Evolutionary conservation across 1,140 invertebrate species (phyloP), one percentile per base, ranked within the genome.

Genomic region (Nasonia giraulti): DNA sequence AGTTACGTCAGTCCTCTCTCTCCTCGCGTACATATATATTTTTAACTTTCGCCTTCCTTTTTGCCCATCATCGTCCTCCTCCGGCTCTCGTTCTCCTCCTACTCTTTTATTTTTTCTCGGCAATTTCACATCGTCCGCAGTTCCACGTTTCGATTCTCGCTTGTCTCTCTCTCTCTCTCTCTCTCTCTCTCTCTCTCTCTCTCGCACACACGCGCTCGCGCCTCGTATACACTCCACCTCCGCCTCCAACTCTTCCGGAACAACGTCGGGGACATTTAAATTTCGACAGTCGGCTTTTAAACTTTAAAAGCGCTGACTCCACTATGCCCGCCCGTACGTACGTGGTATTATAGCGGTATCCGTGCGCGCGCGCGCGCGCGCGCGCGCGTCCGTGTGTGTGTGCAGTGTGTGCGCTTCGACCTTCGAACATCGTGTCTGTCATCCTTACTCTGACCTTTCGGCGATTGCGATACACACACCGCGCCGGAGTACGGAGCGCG

Each of bases 211-310:
- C 20, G 3, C 20, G 1, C 55, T 20, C 55, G 7, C 55, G 7
- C 50, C 11, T 20, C 33, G 33, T 37, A 17, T 17, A n/a, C 55
- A 62, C 17, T n/a, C 3, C 55, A 62, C 55, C 55, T 62, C 55
- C 14, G 55, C 50, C 50, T 55, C 50, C 50, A 55, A 14, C 50
- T 55, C 50, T 55, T 55, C 50, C 50, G 55, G 17, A 6, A n/a
- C 17, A 62, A n/a, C 55, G 2, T 20, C 55, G 55, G 55, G 66
- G 82, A 68, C 76, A 84, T 84, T 84, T 84, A 84, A 84, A 84
- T 84, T 79, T 84, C 82, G 66, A 84, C 82, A 83, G 77, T 62
- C 27, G 31, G 76, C 73, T 84, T 84, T 84, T 79, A 84, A 84
- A 44, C 78, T 84, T 84, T 73, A 78, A 37, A 84, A 79, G 23